A percentile compares a stretch with the other conserved stretches of the same genome.
These are phyloP conservation scores for Coboldia fuscipes DNA, from an alignment of 1,140 invertebrate genomes.

Conservation along the genomic window DNA sequence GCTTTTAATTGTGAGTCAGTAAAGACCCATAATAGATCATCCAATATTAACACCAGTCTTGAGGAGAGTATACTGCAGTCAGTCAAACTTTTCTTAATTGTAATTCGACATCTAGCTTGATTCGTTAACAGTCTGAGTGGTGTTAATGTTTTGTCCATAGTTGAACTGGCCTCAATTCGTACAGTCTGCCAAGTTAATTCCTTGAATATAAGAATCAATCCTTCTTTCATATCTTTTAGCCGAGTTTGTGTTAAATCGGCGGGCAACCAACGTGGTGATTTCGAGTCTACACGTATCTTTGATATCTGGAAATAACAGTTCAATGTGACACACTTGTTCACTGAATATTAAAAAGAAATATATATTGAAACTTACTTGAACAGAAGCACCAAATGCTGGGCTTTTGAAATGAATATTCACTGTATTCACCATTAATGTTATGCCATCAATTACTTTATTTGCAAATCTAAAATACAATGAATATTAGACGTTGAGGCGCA, in stretches of 20 bases:
- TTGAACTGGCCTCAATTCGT: slow-evolving; percentile 78
- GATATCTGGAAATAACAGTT: slow-evolving; percentile 44
- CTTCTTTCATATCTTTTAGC: slow-evolving; percentile 69
- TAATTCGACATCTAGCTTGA: slow-evolving; percentile 84
- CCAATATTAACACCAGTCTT: slow-evolving; percentile 75
- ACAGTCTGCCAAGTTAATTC: slow-evolving; percentile 94
- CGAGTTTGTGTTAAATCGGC: slow-evolving; percentile 70
- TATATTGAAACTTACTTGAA: slow-evolving; percentile 43
- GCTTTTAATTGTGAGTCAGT: slow-evolving; percentile 93
- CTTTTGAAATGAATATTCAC: slow-evolving; percentile 85
- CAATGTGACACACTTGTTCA: background rate
- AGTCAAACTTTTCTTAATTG: slow-evolving; percentile 81
- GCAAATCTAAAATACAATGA: slow-evolving; percentile 43
- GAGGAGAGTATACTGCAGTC: slow-evolving; percentile 89
- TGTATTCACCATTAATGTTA: slow-evolving; percentile 86
- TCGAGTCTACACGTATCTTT: slow-evolving; percentile 77
- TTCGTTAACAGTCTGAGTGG: slow-evolving; percentile 86
- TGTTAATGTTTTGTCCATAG: slow-evolving; percentile 56
- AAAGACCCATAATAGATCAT: slow-evolving; percentile 94
- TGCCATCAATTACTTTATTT: slow-evolving; percentile 93
- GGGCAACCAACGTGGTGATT: slow-evolving; percentile 70
- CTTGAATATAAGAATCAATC: slow-evolving; percentile 91
- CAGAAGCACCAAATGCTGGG: slow-evolving; percentile 79
- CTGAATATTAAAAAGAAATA: slow-evolving; percentile 4
- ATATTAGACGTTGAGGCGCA: background rate